Evolutionary conservation across 2,113 vertebrate genomes (phyloP), one percentile per base, ranked within the genome.

Genomic region (Elanoides forficatus): DNA sequence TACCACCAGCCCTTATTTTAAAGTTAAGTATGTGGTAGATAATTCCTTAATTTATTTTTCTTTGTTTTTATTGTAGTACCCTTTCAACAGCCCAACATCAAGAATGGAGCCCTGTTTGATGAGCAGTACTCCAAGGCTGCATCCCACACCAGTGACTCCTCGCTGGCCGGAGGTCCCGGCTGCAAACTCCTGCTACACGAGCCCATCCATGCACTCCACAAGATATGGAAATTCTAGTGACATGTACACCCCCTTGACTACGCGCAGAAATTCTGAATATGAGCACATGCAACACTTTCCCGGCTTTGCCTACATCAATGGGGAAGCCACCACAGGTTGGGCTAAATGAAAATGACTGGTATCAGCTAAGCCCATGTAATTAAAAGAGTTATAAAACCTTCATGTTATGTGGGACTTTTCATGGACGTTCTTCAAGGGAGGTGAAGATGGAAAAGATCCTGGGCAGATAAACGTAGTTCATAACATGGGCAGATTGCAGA

Each of bases 201-300:
- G 98, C 97, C 99, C 99, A 42, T 96, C 99, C 97, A 99, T 99
- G 99, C 99, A 99, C 97, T 98, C 99, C 42, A 98, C 99, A 4
- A 99, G 99, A 97, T 99, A 99, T 0, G 98, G 99, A 89, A 98
- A 99, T 65, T 98, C 99, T 43, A 98, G 99, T 91, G 99, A 99
- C 97, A 98, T 99, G 98, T 99, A 99, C 97, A 98, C 99, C 0
- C 99, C 99, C 19, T 87, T 99, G 95, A 98, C 98, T 70, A 98
- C 99, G 2, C 99, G 99, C 94, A 98, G 99, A 95, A 99, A 99
- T 98, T 99, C 99, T 6, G 99, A 99, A 96, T 99, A 99, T 2
- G 99, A 99, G 97, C 99, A 99, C 98, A 99, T 99, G 94, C 99
- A 99, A 98, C 99, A 99, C 99, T 99, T 99, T 97, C 99, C 99